These are phyloP conservation scores for Laupala kohalensis DNA, from an alignment of 1,140 invertebrate genomes.

Conservation along the genomic window DNA sequence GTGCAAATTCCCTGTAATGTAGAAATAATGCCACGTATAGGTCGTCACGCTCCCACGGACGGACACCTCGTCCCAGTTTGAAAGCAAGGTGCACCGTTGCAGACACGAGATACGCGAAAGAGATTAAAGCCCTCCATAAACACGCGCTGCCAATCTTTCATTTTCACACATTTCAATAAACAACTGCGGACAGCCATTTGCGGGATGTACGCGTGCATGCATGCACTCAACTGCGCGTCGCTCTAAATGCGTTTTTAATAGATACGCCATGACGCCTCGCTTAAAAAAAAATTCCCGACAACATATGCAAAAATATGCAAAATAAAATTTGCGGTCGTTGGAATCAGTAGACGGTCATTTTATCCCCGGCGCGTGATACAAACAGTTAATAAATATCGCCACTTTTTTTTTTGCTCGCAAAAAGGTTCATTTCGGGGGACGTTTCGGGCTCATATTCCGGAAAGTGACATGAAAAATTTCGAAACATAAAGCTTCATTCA, in stretches of 20 bases:
- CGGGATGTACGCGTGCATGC: neutral
- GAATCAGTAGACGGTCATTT: neutral
- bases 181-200: neutral
- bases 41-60: neutral
- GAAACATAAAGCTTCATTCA: neutral
- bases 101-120: too few relatives aligned
- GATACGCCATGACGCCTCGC: neutral
- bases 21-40: neutral
- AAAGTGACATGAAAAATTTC: neutral
- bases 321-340: neutral
- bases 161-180: neutral
- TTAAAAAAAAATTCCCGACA: neutral
- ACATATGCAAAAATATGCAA: neutral
- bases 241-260: neutral
- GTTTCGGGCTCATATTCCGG: neutral
- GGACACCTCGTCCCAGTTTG: neutral
- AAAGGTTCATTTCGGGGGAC: neutral
- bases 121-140: neutral
- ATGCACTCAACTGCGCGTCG: neutral
- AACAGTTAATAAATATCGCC: neutral
- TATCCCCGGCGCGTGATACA: neutral
- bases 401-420: neutral
- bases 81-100: neutral
- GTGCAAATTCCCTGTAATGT: neutral
- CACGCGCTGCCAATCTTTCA: neutral